A percentile compares a stretch with the other conserved stretches of the same genome.
Conservation (phyloP, 1,140 invertebrate species). For the Choristoneura fumiferana region DNA sequence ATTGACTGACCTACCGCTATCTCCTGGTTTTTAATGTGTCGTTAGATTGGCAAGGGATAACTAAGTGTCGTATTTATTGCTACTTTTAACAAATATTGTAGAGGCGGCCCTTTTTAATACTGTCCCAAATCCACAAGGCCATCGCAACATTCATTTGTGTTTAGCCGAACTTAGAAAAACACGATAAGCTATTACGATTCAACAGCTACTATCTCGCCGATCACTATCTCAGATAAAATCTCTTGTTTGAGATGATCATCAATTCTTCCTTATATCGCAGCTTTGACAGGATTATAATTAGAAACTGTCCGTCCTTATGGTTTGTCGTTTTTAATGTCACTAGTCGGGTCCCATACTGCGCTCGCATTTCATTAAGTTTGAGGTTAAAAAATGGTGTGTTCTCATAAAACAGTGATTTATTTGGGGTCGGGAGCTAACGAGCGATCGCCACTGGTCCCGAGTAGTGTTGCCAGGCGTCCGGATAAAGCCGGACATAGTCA, state of each 20-base stretch:
- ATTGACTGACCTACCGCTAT: too few relatives aligned
- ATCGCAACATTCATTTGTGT: constrained; percentile 20
- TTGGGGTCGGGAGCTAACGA: constrained; percentile 70
- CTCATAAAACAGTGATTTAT: constrained; percentile 77
- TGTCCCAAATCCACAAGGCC: constrained; percentile 11
- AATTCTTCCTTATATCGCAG: constrained; percentile 69
- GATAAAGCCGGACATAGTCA: too few relatives aligned
- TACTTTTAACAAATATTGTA: neutral
- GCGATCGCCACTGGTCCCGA: constrained; percentile 47
- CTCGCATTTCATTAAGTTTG: constrained; percentile 73
- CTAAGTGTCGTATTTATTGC: constrained; percentile 5
- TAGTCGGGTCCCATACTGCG: constrained; percentile 74
- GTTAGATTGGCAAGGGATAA: neutral
- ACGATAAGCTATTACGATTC: constrained; percentile 48
- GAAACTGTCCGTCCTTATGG: constrained; percentile 73
- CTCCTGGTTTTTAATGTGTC: too few relatives aligned
- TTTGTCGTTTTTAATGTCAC: constrained; percentile 76
- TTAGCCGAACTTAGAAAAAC: constrained; percentile 39
- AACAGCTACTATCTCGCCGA: constrained; percentile 52
- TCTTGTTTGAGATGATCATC: constrained; percentile 67
- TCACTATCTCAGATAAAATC: constrained; percentile 60
- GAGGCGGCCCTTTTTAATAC: neutral
- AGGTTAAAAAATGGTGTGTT: constrained; percentile 71
- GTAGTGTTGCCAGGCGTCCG: too few relatives aligned
- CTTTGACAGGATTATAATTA: constrained; percentile 78